A percentile compares a stretch with the other conserved stretches of the same genome.
Evolutionary conservation across 2,888 invertebrate genomes (phyloP).

Genomic region (Acronicta leporina): DNA sequence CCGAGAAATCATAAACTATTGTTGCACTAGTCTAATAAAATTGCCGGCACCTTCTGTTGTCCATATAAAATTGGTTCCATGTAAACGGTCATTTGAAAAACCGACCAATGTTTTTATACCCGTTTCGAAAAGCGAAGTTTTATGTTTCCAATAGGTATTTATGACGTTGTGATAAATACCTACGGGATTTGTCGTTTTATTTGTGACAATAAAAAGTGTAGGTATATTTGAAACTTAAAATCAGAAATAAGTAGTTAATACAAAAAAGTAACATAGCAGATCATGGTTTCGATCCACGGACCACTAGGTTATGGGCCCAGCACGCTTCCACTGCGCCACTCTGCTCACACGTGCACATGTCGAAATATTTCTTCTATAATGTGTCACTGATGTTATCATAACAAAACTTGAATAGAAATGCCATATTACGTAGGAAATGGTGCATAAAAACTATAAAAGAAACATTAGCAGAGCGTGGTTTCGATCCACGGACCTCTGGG

Average conservation of each 20-base stretch:
- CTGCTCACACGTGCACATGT: slow-evolving; percentile 79
- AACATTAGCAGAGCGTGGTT: slow-evolving; percentile 83
- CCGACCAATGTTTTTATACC: slow-evolving; percentile 12
- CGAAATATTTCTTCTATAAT: too few relatives aligned
- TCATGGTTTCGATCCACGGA: slow-evolving; percentile 95
- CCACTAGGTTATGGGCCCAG: slow-evolving; percentile 95
- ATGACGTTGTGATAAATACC: neutral
- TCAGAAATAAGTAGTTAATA: neutral
- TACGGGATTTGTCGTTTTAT: too few relatives aligned
- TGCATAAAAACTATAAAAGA: slow-evolving; percentile 1
- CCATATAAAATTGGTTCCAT: slow-evolving; percentile 51
- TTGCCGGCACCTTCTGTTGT: slow-evolving; percentile 50
- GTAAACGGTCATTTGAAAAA: slow-evolving; percentile 31
- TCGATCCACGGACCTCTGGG: slow-evolving; percentile 98
- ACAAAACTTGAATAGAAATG: too few relatives aligned
- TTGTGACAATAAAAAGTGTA: too few relatives aligned
- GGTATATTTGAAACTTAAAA: too few relatives aligned
- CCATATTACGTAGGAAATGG: too few relatives aligned
- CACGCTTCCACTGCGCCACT: slow-evolving; percentile 94
- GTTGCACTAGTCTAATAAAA: slow-evolving; percentile 67
- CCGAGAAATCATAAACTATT: slow-evolving; percentile 67
- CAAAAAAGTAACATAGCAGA: slow-evolving; percentile 76
- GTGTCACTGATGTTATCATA: too few relatives aligned
- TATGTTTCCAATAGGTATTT: neutral
- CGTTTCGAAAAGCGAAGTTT: neutral